A percentile compares a stretch with the other conserved stretches of the same genome.
Evolutionary conservation across 2,888 invertebrate genomes (phyloP).

Genomic region (Drosophila multiciliata): DNA sequence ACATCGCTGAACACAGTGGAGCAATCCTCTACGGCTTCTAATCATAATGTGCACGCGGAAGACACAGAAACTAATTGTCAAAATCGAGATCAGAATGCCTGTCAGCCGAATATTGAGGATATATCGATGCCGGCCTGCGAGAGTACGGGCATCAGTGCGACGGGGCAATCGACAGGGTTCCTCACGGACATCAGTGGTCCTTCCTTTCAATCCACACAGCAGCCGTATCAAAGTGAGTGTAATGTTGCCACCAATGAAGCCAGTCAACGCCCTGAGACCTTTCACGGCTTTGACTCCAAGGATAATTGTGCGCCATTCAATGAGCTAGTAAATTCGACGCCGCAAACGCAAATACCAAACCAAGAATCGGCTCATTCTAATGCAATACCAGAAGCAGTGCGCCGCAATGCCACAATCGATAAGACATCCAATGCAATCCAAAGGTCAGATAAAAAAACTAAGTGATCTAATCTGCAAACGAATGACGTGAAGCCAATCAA

Average conservation of each 20-base stretch:
- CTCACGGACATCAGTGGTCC: conserved; percentile 29
- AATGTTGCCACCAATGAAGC: neutral
- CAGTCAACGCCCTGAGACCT: conserved; percentile 1
- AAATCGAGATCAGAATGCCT: neutral
- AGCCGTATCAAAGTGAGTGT: neutral
- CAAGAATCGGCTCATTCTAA: too few relatives aligned
- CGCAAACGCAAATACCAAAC: too few relatives aligned
- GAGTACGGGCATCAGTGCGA: neutral
- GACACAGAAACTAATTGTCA: neutral
- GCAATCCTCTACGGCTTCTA: neutral
- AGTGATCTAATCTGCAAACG: neutral
- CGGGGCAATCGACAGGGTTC: neutral
- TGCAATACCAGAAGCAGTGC: conserved; percentile 11
- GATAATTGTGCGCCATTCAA: too few relatives aligned
- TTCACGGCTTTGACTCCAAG: conserved; percentile 52
- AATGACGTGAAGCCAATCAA: neutral
- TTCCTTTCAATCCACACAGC: conserved; percentile 17
- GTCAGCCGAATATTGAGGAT: neutral
- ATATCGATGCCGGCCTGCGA: conserved; percentile 23
- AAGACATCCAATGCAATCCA: neutral
- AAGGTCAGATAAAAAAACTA: neutral
- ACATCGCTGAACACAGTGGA: conserved; percentile 27
- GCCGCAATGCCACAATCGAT: neutral
- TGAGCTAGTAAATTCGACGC: too few relatives aligned
- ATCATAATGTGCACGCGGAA: neutral